Base-by-base conservation (phyloP, 2,888 invertebrate genomes). In the Cactoblastis cactorum region DNA sequence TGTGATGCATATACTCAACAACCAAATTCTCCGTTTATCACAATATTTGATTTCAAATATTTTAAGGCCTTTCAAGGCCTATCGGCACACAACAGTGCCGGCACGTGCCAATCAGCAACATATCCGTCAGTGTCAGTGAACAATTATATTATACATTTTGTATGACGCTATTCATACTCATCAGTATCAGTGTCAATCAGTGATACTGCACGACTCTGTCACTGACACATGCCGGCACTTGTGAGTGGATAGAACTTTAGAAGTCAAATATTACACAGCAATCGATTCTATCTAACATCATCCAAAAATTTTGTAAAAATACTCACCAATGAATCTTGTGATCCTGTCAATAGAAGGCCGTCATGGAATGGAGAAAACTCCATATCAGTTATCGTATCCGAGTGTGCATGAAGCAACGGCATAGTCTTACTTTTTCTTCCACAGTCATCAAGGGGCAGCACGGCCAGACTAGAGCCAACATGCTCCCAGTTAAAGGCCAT, bases 401-500 rank as follows among this genome's bases (percentile, higher is more conserved):
- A 92, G 83, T 96, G 95, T 12, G 95, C 96, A 82, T 96, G 95
- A 47, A 97, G 90, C 55, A 96, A 74, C 3, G 97, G 96, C 95
- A 96, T 95, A 17, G 94, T 94, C 89, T 96, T 96, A 72, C 95
- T 95, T 80, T 96, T 95, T 58, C 97, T 92, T 0, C 98, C 98
- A 63, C 94, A 95, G 73, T 97, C 96, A 66, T 96, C 95, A 39
- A 98, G 85, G 0, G 97, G 95, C 61, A 98, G 81, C 18, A 97
- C 95, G 0, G 97, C 98, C 69, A 98, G 91, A 88, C 96, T 96
- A 1, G 97, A 96, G 22, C 97, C 95, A 63, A 95, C 95, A 74
- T 96, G 96, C 80, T 98, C 98, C 91, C 97, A 96, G 78, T 97
- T 97, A 76, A 98, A 98, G 12, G 97, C 98, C 94, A 98, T 96